Conservation (phyloP, 2,797 vertebrate genomes). For the Threskiornis aethiopicus region DNA sequence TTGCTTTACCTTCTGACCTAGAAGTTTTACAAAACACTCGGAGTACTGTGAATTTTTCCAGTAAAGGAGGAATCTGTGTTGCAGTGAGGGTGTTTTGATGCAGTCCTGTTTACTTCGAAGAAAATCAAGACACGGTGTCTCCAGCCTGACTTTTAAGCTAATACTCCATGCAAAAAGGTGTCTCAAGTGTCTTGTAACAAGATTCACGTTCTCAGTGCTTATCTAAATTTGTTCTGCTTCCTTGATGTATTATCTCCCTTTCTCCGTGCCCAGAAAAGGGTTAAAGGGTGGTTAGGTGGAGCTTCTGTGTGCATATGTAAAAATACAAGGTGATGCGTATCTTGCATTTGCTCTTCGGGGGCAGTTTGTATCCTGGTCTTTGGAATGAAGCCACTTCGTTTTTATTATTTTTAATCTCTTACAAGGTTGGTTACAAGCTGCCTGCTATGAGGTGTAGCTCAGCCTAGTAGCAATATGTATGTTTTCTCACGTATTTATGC, state of each 20-base stretch:
- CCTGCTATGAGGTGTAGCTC: background rate
- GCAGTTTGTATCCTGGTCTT: background rate
- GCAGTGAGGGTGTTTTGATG: background rate
- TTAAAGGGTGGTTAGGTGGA: background rate
- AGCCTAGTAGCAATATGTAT: background rate
- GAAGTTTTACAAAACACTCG: background rate
- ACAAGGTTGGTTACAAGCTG: background rate
- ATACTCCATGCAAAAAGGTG: background rate
- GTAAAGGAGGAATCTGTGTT: background rate
- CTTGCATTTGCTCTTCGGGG: background rate
- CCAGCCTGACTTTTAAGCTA: background rate
- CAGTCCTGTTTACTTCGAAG: background rate
- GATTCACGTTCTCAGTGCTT: background rate
- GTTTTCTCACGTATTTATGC: background rate
- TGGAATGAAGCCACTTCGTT: background rate
- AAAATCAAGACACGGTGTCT: background rate
- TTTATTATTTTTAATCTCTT: background rate
- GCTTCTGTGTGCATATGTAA: background rate
- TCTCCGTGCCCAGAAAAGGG: background rate
- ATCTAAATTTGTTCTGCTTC: background rate
- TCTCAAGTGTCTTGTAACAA: background rate
- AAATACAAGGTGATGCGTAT: background rate
- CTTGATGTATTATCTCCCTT: background rate
- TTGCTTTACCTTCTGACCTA: background rate
- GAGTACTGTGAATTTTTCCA: background rate